Conservation (phyloP, 2,113 vertebrate genomes). For the Brienomyrus longianalis region DNA sequence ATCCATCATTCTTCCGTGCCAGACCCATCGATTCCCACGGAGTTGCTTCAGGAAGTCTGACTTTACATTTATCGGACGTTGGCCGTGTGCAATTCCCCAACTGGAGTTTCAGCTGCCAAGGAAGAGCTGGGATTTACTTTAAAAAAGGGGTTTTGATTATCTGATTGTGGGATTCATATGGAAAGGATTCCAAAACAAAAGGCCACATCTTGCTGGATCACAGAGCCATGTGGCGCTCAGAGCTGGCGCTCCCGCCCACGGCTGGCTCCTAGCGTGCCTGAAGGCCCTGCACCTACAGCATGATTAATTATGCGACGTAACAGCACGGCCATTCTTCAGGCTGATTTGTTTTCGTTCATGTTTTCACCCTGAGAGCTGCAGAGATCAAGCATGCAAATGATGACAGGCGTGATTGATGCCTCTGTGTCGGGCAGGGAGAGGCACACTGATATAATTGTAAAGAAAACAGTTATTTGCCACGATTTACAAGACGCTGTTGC, state of each 20-base stretch:
- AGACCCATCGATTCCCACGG: background rate
- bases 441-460: slow-evolving; percentile 28
- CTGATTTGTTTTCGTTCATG: slow-evolving; percentile 31
- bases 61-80: background rate
- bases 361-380: slow-evolving; percentile 27
- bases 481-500: slow-evolving; percentile 22
- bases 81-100: background rate
- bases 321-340: slow-evolving; percentile 14
- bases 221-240: background rate
- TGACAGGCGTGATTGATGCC: slow-evolving; percentile 39
- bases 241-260: background rate
- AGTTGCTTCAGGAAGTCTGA: background rate
- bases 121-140: background rate
- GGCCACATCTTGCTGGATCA: background rate
- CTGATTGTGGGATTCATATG: background rate
- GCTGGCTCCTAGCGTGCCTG: background rate
- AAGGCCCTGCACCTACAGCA: background rate
- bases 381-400: slow-evolving; percentile 35
- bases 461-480: slow-evolving; percentile 43
- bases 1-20: background rate
- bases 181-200: background rate
- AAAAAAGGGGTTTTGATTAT: background rate
- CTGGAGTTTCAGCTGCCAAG: background rate
- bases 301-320: slow-evolving; percentile 22
- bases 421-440: slow-evolving; percentile 20